phyloP scores from a whole-genome alignment of 2,113 vertebrate genomes.

The Heterotis niloticus region DNA sequence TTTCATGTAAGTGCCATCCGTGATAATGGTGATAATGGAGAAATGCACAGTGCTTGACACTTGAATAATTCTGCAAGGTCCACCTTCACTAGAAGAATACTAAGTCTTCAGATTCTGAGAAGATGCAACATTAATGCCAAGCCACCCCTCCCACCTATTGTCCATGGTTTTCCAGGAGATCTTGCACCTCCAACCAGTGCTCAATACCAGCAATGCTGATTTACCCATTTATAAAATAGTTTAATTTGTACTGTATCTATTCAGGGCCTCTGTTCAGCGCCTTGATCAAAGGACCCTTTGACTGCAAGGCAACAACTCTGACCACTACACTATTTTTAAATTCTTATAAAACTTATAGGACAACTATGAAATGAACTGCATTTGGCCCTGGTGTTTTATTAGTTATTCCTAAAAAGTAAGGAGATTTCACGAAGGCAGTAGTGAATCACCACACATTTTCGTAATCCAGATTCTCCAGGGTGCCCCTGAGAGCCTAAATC shows the following conservation, averaged over 20 bases:
- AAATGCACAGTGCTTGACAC: slow-evolving; percentile 4
- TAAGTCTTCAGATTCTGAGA: not conserved
- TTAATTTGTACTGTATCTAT: too few relatives aligned
- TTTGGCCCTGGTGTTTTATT: not conserved
- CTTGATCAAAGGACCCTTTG: too few relatives aligned
- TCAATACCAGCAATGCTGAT: too few relatives aligned
- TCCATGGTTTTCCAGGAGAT: not conserved
- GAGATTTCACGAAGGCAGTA: not conserved
- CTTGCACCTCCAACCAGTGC: not conserved
- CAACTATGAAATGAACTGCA: not conserved
- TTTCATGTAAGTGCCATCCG: not conserved
- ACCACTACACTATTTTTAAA: not conserved
- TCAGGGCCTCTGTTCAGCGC: too few relatives aligned
- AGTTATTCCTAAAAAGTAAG: not conserved
- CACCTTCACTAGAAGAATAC: not conserved
- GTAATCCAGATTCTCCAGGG: not conserved
- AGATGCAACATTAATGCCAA: not conserved
- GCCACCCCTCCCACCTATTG: too few relatives aligned
- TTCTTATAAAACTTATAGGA: not conserved
- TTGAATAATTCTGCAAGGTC: not conserved
- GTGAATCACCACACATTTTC: not conserved
- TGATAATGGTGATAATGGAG: not conserved
- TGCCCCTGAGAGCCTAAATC: not conserved
- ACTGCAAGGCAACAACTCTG: too few relatives aligned
- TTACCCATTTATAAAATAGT: too few relatives aligned